Evolutionary conservation across 2,113 vertebrate genomes (phyloP).

Genomic region (Macroglossus sobrinus): DNA sequence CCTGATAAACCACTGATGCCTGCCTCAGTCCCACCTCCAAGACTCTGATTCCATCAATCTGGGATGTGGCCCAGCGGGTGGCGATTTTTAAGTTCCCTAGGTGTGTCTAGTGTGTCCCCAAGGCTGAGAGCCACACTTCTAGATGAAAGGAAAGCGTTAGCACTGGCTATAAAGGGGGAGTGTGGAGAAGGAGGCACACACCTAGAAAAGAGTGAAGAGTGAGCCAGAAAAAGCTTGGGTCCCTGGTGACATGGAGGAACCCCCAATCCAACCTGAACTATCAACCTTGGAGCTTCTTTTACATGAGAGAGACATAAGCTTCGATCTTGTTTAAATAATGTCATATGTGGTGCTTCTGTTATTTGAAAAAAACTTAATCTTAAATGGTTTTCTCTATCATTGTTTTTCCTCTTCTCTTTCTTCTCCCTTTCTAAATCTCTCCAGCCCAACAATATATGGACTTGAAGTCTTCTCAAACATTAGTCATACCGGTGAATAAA

Average conservation of each 20-base stretch:
- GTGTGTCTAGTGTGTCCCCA: not conserved
- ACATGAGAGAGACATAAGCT: not conserved
- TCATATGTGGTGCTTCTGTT: not conserved
- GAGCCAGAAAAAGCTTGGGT: not conserved
- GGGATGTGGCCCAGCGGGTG: too few species aligned
- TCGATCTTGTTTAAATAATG: too few species aligned
- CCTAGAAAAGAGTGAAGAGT: not conserved
- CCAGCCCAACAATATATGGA: not conserved
- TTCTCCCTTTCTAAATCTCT: not conserved
- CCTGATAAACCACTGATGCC: not conserved
- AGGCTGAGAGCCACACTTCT: not conserved
- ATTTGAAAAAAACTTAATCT: not conserved
- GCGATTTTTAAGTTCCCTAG: not conserved
- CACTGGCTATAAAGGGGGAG: not conserved
- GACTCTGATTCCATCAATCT: not conserved
- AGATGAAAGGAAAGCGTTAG: not conserved
- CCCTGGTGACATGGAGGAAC: fast-evolving
- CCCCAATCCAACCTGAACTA: not conserved
- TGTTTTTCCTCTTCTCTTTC: not conserved
- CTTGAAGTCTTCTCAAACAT: not conserved
- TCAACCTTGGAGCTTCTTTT: not conserved
- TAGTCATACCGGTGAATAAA: not conserved
- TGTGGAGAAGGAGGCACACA: not conserved
- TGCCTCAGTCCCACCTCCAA: not conserved
- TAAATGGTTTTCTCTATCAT: not conserved